Base-by-base conservation (phyloP, 1,140 invertebrate genomes). In the Dufourea novaeangliae region DNA sequence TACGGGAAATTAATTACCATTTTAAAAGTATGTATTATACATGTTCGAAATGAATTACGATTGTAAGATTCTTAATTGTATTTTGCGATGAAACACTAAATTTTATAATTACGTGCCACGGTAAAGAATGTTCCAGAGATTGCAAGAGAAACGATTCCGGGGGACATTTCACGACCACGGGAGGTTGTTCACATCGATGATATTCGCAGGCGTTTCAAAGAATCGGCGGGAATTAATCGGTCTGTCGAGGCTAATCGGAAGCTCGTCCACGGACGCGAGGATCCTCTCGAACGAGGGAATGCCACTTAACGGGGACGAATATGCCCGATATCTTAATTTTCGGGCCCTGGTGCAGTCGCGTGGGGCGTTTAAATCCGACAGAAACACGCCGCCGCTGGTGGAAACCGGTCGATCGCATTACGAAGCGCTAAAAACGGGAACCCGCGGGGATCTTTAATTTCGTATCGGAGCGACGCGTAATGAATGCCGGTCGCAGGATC, bases 291-390 rank as follows among this genome's bases (percentile, higher is more conserved):
- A 41, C 54, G 71, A 46, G n/a, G n/a, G 70, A 74, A 68, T n/a
- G 71, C 59, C 73, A 80, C 69, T 84, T 83, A 83, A n/a, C n/a
- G 59, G 68, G 57, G 57, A 64, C 69, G 73, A 70, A 80, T 77
- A 71, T 52, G 56, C 22, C 14, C 54, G 78, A 77, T 80, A 84
- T 84, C 78, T 84, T 84, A 84, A 84, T 84, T 80, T n/a, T 52
- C 57, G 52, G 46, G 37, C 44, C n/a, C n/a, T n/a, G n/a, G 22
- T 54, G 50, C 32, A 62, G 77, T 70, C 62, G 74, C 67, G 80
- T 75, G 46, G 59, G 46, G 32, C 34, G 54, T 67, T 37, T 25
- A 17, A 25, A n/a, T 25, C 27, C 22, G 62, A 12, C 17, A 39
- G 29, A 54, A 76, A 74, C 37, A 14, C 27, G 6, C 22, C 20